Conservation (phyloP, 2,888 invertebrate species). For the Stegana nigrithorax region DNA sequence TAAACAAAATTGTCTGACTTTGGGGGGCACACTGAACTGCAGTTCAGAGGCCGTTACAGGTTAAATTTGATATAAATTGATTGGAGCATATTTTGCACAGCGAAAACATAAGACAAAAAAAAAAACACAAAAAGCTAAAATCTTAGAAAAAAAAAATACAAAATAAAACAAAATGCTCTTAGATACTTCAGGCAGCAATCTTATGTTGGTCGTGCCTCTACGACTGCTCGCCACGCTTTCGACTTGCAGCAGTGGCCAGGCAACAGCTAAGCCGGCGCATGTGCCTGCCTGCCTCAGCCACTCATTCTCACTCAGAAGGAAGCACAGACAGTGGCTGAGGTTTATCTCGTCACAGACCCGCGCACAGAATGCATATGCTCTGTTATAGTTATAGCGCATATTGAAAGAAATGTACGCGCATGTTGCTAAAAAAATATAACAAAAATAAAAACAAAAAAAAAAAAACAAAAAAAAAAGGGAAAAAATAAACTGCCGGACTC, state of each 20-base stretch:
- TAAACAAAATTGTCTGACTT: constrained; percentile 56
- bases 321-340: no score
- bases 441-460: background rate
- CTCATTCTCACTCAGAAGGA: no score
- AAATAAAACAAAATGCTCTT: background rate
- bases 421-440: background rate
- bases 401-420: background rate
- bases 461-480: constrained; percentile 1
- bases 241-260: no score
- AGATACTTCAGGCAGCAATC: no score
- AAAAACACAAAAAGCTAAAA: background rate
- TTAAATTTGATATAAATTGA: constrained; percentile 58
- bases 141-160: constrained; percentile 2
- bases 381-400: no score
- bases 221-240: background rate
- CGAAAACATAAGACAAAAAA: constrained; percentile 1
- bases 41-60: constrained; percentile 47
- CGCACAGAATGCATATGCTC: no score
- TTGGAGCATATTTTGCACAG: constrained; percentile 36
- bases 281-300: no score
- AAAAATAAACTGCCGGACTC: no score
- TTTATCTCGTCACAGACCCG: no score
- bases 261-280: no score
- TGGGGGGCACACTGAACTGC: constrained; percentile 40
- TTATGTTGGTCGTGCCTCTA: background rate